A percentile compares a stretch with the other conserved stretches of the same genome.
Conservation (phyloP, 2,113 vertebrate genomes). For the Elachura formosa region DNA sequence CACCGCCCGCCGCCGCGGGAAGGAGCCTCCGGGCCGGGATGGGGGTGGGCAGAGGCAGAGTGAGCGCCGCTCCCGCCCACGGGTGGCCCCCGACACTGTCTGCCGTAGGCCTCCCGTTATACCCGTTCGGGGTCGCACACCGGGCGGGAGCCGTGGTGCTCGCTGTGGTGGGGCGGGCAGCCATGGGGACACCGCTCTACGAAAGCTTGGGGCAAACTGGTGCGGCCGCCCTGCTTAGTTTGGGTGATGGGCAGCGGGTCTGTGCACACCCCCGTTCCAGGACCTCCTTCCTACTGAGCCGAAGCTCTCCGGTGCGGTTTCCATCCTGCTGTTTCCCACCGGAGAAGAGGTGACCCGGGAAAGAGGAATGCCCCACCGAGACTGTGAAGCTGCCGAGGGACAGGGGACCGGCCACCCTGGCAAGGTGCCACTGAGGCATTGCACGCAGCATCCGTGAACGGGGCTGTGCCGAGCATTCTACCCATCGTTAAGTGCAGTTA, state of each 20-base stretch:
- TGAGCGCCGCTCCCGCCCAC: too few relatives aligned
- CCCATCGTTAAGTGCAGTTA: not conserved
- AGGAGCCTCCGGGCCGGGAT: not conserved
- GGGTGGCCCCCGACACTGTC: too few relatives aligned
- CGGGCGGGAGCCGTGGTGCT: not conserved
- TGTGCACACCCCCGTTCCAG: not conserved
- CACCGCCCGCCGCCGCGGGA: not conserved
- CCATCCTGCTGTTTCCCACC: not conserved
- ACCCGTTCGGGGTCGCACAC: not conserved
- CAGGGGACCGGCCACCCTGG: not conserved
- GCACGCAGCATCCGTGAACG: not conserved
- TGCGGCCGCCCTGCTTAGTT: not conserved
- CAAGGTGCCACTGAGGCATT: not conserved
- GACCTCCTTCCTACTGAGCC: not conserved
- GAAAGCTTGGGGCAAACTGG: not conserved
- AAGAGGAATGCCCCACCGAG: not conserved
- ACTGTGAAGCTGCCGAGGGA: not conserved
- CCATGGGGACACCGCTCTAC: rapidly evolving
- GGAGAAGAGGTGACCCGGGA: not conserved
- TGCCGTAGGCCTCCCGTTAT: not conserved
- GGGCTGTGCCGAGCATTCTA: not conserved
- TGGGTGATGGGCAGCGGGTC: not conserved
- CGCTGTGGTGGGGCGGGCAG: not conserved
- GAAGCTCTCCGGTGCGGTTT: not conserved
- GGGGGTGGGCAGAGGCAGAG: not conserved